phyloP scores from a whole-genome alignment of 2,888 invertebrate genomes.

The Eupithecia insigniata region DNA sequence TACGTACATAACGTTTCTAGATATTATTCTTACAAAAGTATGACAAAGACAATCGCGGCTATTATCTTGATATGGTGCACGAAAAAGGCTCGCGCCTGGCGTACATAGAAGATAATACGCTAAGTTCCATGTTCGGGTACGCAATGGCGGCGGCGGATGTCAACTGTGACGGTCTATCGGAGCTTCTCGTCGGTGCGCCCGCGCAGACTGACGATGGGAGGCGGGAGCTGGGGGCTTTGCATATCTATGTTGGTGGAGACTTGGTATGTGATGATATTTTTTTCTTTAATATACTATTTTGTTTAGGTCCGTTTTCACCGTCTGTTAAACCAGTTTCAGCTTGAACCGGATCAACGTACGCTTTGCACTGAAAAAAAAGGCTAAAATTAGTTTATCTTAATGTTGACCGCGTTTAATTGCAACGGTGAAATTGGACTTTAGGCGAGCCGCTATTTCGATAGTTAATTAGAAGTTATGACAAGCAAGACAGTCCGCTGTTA shows the following conservation, averaged over 20 bases:
- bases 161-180: conserved; percentile 80
- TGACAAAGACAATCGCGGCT: neutral
- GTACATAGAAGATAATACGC: conserved; percentile 26
- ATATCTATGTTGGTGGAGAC: conserved; percentile 68
- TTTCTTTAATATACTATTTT: no score
- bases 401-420: no score
- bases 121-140: conserved; percentile 85
- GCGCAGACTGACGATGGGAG: conserved; percentile 52
- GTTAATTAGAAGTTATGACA: neutral
- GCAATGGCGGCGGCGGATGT: conserved; percentile 76
- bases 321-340: no score
- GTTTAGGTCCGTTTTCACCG: no score
- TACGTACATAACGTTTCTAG: neutral
- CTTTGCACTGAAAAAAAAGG: no score
- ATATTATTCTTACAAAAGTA: conserved; percentile 3
- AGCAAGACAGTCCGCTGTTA: neutral
- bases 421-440: no score
- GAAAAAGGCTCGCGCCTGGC: neutral
- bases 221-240: conserved; percentile 82
- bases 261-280: conserved; percentile 42
- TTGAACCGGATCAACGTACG: no score
- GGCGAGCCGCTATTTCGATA: no score
- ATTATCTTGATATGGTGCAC: neutral
- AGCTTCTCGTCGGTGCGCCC: conserved; percentile 86
- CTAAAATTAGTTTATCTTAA: no score